Base-by-base conservation (phyloP, 2,888 invertebrate genomes). In the Tricholauxania praeusta region DNA sequence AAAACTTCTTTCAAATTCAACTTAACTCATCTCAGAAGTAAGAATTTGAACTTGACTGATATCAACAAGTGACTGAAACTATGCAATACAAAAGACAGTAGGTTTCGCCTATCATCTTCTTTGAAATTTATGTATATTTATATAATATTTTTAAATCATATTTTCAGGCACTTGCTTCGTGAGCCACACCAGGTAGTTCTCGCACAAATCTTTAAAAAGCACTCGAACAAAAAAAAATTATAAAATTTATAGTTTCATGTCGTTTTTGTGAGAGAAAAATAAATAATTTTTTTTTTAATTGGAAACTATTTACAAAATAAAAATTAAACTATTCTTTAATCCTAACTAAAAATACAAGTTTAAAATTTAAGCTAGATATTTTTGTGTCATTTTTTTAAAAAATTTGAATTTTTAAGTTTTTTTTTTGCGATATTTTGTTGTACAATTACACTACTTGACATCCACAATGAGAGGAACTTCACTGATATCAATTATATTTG, bases 391-490 rank as follows among this genome's bases (percentile, higher is more conserved):
- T 78, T 75, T 76, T 76, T 73, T 68, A 75, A 77, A 19, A 69
- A 47, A 32, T 63, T 73, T 69, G 74, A 75, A 72, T 75, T 78
- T 76, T 76, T 76, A 49, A 64, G 52, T 64, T 75, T 76, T 74
- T n/a, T 78, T 77, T 69, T 80, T 79, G 69, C 67, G 77, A 52
- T 75, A 39, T 74, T 74, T 71, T 28, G 68, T 76, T 74, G 49
- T 79, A 78, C 80, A 82, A 82, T 81, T 83, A 81, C 81, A 82
- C 84, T 86, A 86, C 85, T 86, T 86, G 84, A 87, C 87, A 86
- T 87, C 87, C 83, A 87, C 86, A 83, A 86, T 84, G 81, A 86
- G 85, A 84, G 87, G 85, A 85, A 86, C 87, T 83, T 87, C 87
- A 80, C 83, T 86, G 83, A 84, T 86, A 84, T 87, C 87, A 81